Conservation (phyloP, 2,888 invertebrate genomes). For the Auanema sp. region DNA sequence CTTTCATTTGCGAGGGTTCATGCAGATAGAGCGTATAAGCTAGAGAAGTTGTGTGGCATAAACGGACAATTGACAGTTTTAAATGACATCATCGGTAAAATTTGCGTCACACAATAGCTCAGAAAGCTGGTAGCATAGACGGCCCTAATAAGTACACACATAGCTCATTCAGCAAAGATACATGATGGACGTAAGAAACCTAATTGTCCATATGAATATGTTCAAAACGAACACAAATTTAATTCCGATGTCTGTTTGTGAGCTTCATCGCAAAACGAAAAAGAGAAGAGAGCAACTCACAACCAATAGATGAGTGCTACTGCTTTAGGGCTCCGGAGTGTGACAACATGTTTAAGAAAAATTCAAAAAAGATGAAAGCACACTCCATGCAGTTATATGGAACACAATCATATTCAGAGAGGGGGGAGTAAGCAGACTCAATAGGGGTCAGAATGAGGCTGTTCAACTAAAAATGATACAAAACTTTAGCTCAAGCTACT, state of each 20-base stretch:
- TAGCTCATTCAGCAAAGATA: too few relatives aligned
- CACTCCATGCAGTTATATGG: too few relatives aligned
- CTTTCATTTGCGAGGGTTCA: background rate
- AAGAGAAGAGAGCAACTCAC: conserved; percentile 3
- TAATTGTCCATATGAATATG: conserved; percentile 12
- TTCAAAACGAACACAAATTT: conserved; percentile 11
- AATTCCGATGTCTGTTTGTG: conserved; percentile 10
- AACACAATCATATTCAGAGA: too few relatives aligned
- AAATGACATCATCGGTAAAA: too few relatives aligned
- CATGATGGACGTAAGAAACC: too few relatives aligned
- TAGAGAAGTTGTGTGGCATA: too few relatives aligned
- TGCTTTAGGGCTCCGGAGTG: background rate
- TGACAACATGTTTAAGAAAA: conserved; percentile 1
- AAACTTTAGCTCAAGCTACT: background rate
- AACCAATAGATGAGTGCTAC: conserved; percentile 1
- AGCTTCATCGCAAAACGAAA: conserved; percentile 2
- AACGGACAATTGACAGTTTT: background rate
- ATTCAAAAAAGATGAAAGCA: background rate
- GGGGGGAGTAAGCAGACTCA: background rate
- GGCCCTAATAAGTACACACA: too few relatives aligned
- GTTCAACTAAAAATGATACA: background rate
- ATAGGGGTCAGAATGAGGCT: background rate
- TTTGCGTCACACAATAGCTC: too few relatives aligned
- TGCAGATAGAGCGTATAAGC: background rate
- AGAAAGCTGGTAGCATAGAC: too few relatives aligned